phyloP scores from a whole-genome alignment of 2,797 vertebrate genomes.

The Diglossa cyanea region DNA sequence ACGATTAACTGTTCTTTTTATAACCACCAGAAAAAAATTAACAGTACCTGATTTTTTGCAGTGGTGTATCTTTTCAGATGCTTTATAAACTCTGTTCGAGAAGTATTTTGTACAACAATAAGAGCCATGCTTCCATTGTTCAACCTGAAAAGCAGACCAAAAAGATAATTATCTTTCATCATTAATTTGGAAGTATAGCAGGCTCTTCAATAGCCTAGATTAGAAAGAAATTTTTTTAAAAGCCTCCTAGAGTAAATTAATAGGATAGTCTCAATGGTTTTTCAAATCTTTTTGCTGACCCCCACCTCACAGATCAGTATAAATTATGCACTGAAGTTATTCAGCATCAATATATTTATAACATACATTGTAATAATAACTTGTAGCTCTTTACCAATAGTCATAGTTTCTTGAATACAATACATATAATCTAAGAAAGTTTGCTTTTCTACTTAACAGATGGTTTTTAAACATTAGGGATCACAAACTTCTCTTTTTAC shows the following conservation, averaged over 20 bases:
- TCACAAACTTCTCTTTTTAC: neutral
- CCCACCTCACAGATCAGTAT: neutral
- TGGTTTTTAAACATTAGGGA: neutral
- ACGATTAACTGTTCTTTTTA: slow-evolving; percentile 25
- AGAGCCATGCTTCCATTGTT: slow-evolving; percentile 90
- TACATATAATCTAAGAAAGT: neutral
- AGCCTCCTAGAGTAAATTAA: neutral
- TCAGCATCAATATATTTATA: neutral
- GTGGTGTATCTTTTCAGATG: slow-evolving; percentile 90
- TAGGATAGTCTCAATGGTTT: neutral
- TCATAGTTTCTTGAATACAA: neutral
- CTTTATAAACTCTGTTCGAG: slow-evolving; percentile 91
- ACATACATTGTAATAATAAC: neutral
- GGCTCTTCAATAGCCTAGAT: neutral
- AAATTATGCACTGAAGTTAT: neutral
- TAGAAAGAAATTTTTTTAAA: neutral
- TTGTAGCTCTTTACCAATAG: neutral
- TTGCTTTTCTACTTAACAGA: neutral
- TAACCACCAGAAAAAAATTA: neutral
- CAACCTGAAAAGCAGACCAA: slow-evolving; percentile 78
- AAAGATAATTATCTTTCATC: neutral
- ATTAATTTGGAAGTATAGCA: neutral
- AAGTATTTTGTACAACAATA: slow-evolving; percentile 84
- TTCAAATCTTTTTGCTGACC: neutral
- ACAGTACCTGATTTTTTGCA: slow-evolving; percentile 85